A percentile compares a stretch with the other conserved stretches of the same genome.
Conservation (phyloP, 2,797 vertebrate genomes). For the Odontamblyopus lacepedii region DNA sequence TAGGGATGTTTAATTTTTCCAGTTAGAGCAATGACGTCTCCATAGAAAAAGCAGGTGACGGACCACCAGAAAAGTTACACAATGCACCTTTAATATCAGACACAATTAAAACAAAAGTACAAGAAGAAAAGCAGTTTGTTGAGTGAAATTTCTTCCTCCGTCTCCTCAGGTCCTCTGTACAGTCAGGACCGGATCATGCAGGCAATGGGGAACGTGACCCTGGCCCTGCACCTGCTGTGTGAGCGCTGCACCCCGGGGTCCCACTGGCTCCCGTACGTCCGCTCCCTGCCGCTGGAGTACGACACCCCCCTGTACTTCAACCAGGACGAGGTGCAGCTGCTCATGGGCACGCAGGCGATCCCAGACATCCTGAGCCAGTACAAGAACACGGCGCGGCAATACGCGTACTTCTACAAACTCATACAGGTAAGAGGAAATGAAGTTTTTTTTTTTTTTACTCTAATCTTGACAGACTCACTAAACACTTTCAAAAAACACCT, state of each 20-base stretch:
- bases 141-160: too few species aligned
- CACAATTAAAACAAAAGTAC: too few species aligned
- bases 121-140: too few species aligned
- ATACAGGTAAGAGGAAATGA: constrained; percentile 82
- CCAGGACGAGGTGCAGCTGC: constrained; percentile 90
- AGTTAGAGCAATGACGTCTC: too few species aligned
- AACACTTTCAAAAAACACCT: too few species aligned
- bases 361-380: constrained; percentile 96
- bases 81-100: too few species aligned
- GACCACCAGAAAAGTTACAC: too few species aligned
- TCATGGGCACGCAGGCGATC: constrained; percentile 93
- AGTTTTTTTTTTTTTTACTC: too few species aligned
- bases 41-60: too few species aligned
- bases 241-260: constrained; percentile 88
- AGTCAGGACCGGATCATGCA: constrained; percentile 95
- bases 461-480: too few species aligned
- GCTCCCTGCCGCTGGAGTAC: constrained; percentile 89
- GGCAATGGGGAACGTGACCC: constrained; percentile 96
- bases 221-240: constrained; percentile 95
- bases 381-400: constrained; percentile 96
- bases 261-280: constrained; percentile 94
- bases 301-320: constrained; percentile 94
- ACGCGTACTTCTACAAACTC: constrained; percentile 98
- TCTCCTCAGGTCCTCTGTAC: constrained; percentile 85
- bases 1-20: too few species aligned